Base-by-base conservation (phyloP, 1,140 invertebrate species). In the Macrosteles quadrilineatus region DNA sequence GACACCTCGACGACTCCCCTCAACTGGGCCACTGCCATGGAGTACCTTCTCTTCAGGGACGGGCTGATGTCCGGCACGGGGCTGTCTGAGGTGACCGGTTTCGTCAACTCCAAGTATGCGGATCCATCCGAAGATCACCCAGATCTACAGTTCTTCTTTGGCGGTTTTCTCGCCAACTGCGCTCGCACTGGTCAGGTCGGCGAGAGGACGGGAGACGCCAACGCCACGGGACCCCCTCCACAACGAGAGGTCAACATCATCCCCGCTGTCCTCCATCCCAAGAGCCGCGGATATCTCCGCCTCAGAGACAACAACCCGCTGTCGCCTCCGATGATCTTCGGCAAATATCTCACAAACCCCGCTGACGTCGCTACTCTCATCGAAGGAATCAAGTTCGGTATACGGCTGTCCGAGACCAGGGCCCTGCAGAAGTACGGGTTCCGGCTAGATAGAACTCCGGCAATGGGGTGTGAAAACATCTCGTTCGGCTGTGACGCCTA, bases 1-100 rank as follows among this genome's bases (percentile, higher is more conserved):
- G 91, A 95, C 74, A 91, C 92, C 32, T 90, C 92, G 74, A 93
- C 90, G 0, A 85, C 89, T 0, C 88, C 91, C 0, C 82, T 94
- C 0, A 94, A 94, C 80, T 94, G 92, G 92, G 92, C 92, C 1
- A 92, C 92, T 0, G 92, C 92, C 21, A 92, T 93, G 89, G 91
- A 94, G 77, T 93, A 94, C 76, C 79, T 94, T 21, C 83, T 93
- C 0, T 92, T 94, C 80, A 86, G 91, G 63, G 91, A 94, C 81
- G 91, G 91, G 0, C 81, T 93, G 0, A 94, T 93, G 91, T 92
- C 91, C 27, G 91, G 91, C 30, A 93, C 91, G 32, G 91, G 90
- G 53, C 88, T 94, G 71, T 93, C 91, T 0, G 91, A 93, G 81
- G 90, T 92, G 4, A 94, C 91, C 0, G 93, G 87, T 0, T 90